phyloP scores from a whole-genome alignment of 2,888 invertebrate species.

The Sceliomorpha sp. region DNA sequence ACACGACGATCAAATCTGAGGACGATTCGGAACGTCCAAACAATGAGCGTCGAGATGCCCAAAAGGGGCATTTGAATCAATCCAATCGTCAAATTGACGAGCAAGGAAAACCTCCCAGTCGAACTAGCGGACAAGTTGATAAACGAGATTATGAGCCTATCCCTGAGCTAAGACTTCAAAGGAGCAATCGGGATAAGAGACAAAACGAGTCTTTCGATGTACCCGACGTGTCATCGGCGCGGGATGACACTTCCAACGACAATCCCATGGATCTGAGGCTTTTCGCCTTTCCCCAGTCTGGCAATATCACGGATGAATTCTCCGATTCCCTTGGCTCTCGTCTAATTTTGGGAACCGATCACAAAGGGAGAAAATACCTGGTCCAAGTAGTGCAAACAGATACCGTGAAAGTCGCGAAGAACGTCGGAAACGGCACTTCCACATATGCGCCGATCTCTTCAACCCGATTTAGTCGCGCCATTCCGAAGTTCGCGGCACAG shows the following conservation, averaged over 20 bases:
- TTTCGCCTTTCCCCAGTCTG: conserved; percentile 1
- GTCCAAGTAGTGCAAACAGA: conserved; percentile 65
- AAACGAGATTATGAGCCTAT: not conserved
- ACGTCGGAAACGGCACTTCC: not conserved
- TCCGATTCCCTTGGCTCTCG: conserved; percentile 44
- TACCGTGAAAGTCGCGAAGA: conserved; percentile 4
- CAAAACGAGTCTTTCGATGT: not conserved
- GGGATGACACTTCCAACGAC: not conserved
- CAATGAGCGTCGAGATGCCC: not conserved
- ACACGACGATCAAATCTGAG: conserved; percentile 15
- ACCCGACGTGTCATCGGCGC: too few species aligned
- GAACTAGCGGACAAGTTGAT: conserved; percentile 12
- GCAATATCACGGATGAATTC: conserved; percentile 4
- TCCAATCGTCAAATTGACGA: conserved; percentile 5
- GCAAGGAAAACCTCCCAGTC: not conserved
- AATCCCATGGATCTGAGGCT: not conserved
- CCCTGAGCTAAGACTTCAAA: not conserved
- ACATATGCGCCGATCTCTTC: conserved; percentile 1
- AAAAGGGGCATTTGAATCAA: conserved; percentile 1
- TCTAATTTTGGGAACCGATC: conserved; percentile 68
- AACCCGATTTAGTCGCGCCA: conserved; percentile 28
- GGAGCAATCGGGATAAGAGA: not conserved
- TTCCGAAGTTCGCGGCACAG: conserved; percentile 9
- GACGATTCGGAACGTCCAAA: not conserved
- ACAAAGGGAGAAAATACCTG: conserved; percentile 66